Evolutionary conservation across 2,888 invertebrate species (phyloP).

Genomic region (Apotomis betuletana): DNA sequence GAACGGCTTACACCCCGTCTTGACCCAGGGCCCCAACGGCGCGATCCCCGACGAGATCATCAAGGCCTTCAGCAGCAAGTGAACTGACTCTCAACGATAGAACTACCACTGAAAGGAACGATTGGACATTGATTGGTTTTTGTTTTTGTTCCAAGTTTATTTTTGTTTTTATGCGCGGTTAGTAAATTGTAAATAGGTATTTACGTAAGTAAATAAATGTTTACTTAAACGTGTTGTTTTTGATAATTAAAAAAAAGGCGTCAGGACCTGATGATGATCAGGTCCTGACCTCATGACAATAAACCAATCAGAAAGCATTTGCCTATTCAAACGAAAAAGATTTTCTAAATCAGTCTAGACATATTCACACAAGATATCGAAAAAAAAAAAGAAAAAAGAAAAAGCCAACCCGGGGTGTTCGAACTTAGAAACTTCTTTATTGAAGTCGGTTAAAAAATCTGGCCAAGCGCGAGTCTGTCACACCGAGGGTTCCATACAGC

Average conservation of each 20-base stretch:
- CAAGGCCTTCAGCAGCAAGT: neutral
- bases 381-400: too few relatives aligned
- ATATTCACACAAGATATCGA: too few relatives aligned
- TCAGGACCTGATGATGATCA: too few relatives aligned
- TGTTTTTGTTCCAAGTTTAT: neutral
- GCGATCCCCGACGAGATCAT: conserved; percentile 15
- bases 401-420: too few relatives aligned
- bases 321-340: too few relatives aligned
- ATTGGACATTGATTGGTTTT: neutral
- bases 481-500: too few relatives aligned
- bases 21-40: conserved; percentile 21
- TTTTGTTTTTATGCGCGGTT: neutral
- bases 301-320: too few relatives aligned
- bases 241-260: neutral
- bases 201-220: conserved; percentile 3
- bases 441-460: too few relatives aligned
- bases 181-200: neutral
- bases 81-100: neutral
- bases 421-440: too few relatives aligned
- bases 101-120: neutral
- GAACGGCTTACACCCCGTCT: conserved; percentile 9
- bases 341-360: too few relatives aligned
- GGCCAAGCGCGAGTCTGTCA: too few relatives aligned
- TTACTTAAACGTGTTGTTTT: neutral
- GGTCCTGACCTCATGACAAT: too few relatives aligned